Conservation (phyloP, 2,797 vertebrate genomes). For the Podargus strigoides region DNA sequence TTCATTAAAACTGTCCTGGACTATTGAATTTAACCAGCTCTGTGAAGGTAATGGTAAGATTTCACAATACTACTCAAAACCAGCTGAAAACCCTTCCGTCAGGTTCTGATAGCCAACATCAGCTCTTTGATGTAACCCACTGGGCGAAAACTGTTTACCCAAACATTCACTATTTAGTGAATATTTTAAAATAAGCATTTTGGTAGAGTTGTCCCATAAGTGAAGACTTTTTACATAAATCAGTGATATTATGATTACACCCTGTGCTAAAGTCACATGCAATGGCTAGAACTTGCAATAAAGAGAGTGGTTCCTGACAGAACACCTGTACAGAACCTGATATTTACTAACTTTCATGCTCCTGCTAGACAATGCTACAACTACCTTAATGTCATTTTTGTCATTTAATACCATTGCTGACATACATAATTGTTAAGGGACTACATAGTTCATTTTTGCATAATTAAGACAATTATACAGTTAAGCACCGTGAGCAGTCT, state of each 20-base stretch:
- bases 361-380: background rate
- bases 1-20: background rate
- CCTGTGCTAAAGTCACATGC: background rate
- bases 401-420: conserved; percentile 6
- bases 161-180: background rate
- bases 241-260: background rate
- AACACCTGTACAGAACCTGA: background rate
- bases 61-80: background rate
- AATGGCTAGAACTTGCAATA: background rate
- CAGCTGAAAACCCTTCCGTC: background rate
- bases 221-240: background rate
- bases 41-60: background rate
- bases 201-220: background rate
- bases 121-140: background rate
- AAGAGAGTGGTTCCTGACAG: background rate
- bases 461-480: conserved; percentile 12
- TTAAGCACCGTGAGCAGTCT: background rate
- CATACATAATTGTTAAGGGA: conserved; percentile 34
- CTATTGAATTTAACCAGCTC: background rate
- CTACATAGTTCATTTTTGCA: background rate
- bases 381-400: conserved; percentile 1
- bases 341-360: background rate
- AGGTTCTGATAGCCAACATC: background rate
- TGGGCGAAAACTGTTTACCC: background rate
- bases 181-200: background rate